These are phyloP conservation scores for Rhysida immarginata DNA, from an alignment of 1,140 invertebrate species.

Conservation along the genomic window DNA sequence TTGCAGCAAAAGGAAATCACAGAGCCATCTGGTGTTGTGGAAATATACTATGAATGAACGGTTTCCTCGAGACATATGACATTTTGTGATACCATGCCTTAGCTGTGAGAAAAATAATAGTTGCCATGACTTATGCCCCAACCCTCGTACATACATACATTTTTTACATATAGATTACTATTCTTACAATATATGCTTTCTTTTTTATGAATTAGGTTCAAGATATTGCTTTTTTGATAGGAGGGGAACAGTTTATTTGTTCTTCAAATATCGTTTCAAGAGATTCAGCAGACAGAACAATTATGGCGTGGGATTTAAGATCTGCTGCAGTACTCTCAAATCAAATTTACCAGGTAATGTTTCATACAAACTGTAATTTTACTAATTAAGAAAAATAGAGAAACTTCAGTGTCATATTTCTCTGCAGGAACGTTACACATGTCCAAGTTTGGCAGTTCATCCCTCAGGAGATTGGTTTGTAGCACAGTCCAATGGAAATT, in stretches of 20 bases:
- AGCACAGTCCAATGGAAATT: constrained; percentile 31
- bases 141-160: too few species aligned
- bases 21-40: too few species aligned
- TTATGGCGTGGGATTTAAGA: constrained; percentile 32
- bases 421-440: constrained; percentile 29
- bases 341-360: constrained; percentile 31
- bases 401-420: background rate
- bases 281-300: constrained; percentile 30
- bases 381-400: background rate
- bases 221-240: background rate
- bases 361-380: background rate
- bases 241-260: constrained; percentile 18
- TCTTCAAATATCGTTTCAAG: constrained; percentile 24
- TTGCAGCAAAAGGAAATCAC: too few species aligned
- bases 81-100: too few species aligned
- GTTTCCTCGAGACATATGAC: too few species aligned
- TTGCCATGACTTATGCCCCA: too few species aligned
- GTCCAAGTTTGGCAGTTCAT: constrained; percentile 26
- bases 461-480: constrained; percentile 23
- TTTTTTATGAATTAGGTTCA: background rate
- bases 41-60: too few species aligned
- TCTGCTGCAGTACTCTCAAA: constrained; percentile 28
- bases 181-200: too few species aligned
- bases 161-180: too few species aligned
- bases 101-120: too few species aligned